Percentiles rank a stretch among this genome's conserved stretches.
These are phyloP conservation scores for Acrocephalus arundinaceus DNA, from an alignment of 2,113 vertebrate species.

Conservation along the genomic window DNA sequence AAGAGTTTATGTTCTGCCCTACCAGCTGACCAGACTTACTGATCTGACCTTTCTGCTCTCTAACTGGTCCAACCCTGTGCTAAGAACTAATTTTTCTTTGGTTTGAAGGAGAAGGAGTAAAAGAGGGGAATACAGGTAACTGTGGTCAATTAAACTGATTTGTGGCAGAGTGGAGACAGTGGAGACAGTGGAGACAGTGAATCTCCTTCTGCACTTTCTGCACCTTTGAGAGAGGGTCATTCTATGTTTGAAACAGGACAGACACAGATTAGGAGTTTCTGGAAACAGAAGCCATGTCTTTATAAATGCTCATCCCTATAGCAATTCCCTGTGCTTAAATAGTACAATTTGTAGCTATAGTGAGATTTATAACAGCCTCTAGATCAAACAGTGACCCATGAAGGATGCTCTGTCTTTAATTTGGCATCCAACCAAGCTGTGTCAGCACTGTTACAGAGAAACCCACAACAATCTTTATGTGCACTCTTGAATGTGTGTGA, in stretches of 20 bases:
- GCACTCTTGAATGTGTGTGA: background rate
- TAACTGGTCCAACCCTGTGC: no score
- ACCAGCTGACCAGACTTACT: background rate
- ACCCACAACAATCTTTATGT: background rate
- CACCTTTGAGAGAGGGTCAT: background rate
- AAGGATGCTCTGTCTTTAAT: slow-evolving; percentile 45
- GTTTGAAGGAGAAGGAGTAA: background rate
- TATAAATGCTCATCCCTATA: slow-evolving; percentile 49
- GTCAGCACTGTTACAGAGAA: slow-evolving; percentile 22
- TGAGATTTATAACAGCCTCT: slow-evolving; percentile 55
- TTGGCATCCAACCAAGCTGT: slow-evolving; percentile 33
- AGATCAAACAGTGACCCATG: slow-evolving; percentile 58
- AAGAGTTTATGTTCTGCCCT: background rate
- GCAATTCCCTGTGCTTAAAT: slow-evolving; percentile 53
- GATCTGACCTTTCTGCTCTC: background rate
- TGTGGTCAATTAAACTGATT: slow-evolving; percentile 22
- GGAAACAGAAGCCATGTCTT: slow-evolving; percentile 10
- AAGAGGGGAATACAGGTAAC: background rate
- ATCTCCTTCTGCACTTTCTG: slow-evolving; percentile 29
- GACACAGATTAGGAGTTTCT: slow-evolving; percentile 45
- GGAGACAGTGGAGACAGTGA: background rate
- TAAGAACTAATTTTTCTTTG: background rate
- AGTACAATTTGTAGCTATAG: slow-evolving; percentile 42
- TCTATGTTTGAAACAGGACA: background rate
- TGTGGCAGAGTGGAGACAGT: background rate